These are phyloP conservation scores for Denticeps clupeoides DNA, from an alignment of 2,797 vertebrate genomes.

Conservation along the genomic window DNA sequence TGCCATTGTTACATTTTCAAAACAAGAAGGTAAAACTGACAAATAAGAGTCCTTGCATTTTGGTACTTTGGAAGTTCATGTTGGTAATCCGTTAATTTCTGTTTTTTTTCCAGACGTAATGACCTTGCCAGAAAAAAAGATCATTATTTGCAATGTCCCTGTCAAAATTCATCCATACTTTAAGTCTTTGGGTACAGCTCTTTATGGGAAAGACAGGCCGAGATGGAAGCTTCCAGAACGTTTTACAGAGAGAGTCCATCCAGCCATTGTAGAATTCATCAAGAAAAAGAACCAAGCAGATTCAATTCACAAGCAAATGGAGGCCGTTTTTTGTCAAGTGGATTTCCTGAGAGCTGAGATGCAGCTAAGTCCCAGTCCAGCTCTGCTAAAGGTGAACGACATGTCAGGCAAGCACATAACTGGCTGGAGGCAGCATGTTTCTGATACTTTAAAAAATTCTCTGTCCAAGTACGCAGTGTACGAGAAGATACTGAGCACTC, in stretches of 20 bases:
- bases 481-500: neutral
- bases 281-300: conserved; percentile 35
- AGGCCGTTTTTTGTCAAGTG: conserved; percentile 49
- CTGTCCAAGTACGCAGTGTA: conserved; percentile 51
- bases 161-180: conserved; percentile 68
- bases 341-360: conserved; percentile 39
- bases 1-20: conserved; percentile 60
- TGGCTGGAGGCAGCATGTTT: conserved; percentile 51
- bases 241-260: conserved; percentile 47
- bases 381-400: conserved; percentile 47
- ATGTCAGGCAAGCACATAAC: conserved; percentile 36
- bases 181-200: conserved; percentile 45
- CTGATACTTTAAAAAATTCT: conserved; percentile 34
- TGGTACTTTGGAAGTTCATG: no score
- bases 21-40: conserved; percentile 54
- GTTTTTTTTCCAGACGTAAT: conserved; percentile 50
- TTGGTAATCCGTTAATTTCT: no score
- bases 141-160: conserved; percentile 38
- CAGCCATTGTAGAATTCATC: conserved; percentile 57
- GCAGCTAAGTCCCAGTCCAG: conserved; percentile 50
- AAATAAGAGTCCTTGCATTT: neutral
- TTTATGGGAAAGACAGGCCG: conserved; percentile 67
- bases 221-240: conserved; percentile 61
- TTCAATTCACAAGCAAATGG: conserved; percentile 56
- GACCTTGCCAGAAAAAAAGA: conserved; percentile 46